phyloP scores from a whole-genome alignment of 2,888 invertebrate genomes.

The Halictus quadricinctus region DNA sequence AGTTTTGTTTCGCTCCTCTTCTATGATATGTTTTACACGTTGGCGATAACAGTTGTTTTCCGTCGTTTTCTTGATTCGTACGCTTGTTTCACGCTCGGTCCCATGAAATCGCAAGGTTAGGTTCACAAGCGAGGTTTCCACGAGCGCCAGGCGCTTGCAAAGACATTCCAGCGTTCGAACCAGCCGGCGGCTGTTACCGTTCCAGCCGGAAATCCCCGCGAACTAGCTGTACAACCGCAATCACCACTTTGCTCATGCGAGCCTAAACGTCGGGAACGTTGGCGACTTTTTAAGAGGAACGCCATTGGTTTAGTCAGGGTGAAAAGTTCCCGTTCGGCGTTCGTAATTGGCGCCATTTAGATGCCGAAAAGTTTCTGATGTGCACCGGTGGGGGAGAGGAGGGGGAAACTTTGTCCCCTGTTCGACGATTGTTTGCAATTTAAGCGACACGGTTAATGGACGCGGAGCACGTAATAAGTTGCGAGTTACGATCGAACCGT shows the following conservation, averaged over 20 bases:
- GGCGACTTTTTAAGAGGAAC: constrained; percentile 43
- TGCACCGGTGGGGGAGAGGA: neutral
- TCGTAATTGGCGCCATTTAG: constrained; percentile 72
- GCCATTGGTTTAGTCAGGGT: constrained; percentile 45
- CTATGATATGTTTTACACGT: neutral
- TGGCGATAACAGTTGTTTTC: neutral
- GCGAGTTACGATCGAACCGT: constrained; percentile 43
- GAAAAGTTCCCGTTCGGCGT: constrained; percentile 52
- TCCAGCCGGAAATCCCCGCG: constrained; percentile 38
- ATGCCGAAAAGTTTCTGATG: constrained; percentile 66
- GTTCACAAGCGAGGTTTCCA: neutral
- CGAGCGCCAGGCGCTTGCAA: constrained; percentile 12
- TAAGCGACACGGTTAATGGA: constrained; percentile 59
- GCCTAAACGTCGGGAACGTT: constrained; percentile 44
- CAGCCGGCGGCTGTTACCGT: constrained; percentile 36
- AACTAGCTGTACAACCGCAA: constrained; percentile 48
- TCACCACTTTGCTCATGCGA: constrained; percentile 48
- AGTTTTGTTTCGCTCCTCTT: neutral
- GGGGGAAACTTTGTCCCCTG: constrained; percentile 50
- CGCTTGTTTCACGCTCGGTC: neutral
- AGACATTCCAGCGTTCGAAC: neutral
- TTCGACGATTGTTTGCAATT: constrained; percentile 59
- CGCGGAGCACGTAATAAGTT: constrained; percentile 57
- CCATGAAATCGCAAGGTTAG: neutral
- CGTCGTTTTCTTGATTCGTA: neutral